These are phyloP conservation scores for Aspidiotus rigidus DNA, from an alignment of 2,888 invertebrate genomes.

Conservation along the genomic window DNA sequence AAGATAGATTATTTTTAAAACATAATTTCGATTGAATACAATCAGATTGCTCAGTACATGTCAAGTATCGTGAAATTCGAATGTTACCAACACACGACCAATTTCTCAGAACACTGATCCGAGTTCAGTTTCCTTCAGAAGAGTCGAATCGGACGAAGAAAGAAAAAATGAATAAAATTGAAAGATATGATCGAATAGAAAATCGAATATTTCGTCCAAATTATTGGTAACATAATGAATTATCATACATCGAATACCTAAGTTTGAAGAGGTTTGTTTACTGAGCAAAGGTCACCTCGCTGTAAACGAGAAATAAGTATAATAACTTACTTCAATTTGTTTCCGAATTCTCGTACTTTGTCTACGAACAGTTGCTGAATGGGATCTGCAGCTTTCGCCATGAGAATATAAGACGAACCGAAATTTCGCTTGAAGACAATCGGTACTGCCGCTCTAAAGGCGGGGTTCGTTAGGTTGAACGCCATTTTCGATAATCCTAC, in stretches of 20 bases:
- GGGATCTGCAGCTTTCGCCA: conserved; percentile 70
- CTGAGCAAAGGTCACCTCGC: too few species aligned
- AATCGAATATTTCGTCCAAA: too few species aligned
- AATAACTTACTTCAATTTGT: conserved; percentile 26
- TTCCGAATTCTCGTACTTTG: conserved; percentile 81
- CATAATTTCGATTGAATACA: too few species aligned
- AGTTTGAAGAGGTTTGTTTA: too few species aligned
- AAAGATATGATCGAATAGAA: too few species aligned
- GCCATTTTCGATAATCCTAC: background rate
- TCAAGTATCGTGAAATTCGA: background rate
- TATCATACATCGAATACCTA: too few species aligned
- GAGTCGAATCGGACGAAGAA: too few species aligned
- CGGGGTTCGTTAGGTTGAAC: background rate
- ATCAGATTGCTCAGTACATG: too few species aligned
- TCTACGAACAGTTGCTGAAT: conserved; percentile 89
- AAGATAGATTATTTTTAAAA: too few species aligned
- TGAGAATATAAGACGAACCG: conserved; percentile 58
- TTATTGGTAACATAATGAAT: too few species aligned
- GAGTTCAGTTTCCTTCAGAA: background rate
- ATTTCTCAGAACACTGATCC: too few species aligned
- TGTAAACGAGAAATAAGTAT: background rate
- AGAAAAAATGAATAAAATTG: too few species aligned
- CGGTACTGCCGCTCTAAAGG: background rate
- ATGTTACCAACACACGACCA: background rate
- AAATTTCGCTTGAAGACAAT: conserved; percentile 50